phyloP scores from a whole-genome alignment of 2,888 invertebrate genomes.

The Sphaeridia pumilis region DNA sequence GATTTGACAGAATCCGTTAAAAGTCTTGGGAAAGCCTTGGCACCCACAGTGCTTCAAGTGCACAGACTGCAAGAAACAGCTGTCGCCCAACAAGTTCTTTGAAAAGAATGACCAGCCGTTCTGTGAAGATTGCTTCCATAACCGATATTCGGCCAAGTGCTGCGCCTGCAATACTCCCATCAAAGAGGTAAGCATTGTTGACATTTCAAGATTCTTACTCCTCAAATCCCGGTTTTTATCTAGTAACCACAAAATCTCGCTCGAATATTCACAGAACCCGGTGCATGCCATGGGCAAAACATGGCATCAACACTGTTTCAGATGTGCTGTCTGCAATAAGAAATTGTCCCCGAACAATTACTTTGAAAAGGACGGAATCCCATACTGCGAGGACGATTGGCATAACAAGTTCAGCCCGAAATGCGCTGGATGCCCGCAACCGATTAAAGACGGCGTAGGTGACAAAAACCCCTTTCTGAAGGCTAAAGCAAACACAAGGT shows the following conservation, averaged over 20 bases:
- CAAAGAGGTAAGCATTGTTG: slow-evolving; percentile 9
- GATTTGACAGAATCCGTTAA: slow-evolving; percentile 7
- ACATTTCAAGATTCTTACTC: no score
- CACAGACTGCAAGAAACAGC: slow-evolving; percentile 27
- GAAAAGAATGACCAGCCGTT: slow-evolving; percentile 32
- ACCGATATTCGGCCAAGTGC: slow-evolving; percentile 28
- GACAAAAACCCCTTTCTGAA: not conserved
- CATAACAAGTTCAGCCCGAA: slow-evolving; percentile 29
- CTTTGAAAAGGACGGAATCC: slow-evolving; percentile 30
- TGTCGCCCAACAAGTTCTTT: slow-evolving; percentile 27
- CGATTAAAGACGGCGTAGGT: slow-evolving; percentile 23
- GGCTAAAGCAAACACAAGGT: no score
- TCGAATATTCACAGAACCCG: slow-evolving; percentile 3
- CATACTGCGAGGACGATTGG: slow-evolving; percentile 32
- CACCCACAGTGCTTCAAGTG: slow-evolving; percentile 32
- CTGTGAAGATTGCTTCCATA: slow-evolving; percentile 32
- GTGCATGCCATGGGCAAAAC: slow-evolving; percentile 12
- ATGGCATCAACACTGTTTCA: slow-evolving; percentile 32
- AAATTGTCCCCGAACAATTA: slow-evolving; percentile 26
- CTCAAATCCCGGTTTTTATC: no score
- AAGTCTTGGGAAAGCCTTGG: slow-evolving; percentile 18
- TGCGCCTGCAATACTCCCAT: slow-evolving; percentile 28
- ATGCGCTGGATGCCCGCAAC: slow-evolving; percentile 27
- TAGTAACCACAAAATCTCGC: no score
- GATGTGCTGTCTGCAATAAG: slow-evolving; percentile 30